phyloP scores from a whole-genome alignment of 2,888 invertebrate genomes.

The Tipula lateralis region DNA sequence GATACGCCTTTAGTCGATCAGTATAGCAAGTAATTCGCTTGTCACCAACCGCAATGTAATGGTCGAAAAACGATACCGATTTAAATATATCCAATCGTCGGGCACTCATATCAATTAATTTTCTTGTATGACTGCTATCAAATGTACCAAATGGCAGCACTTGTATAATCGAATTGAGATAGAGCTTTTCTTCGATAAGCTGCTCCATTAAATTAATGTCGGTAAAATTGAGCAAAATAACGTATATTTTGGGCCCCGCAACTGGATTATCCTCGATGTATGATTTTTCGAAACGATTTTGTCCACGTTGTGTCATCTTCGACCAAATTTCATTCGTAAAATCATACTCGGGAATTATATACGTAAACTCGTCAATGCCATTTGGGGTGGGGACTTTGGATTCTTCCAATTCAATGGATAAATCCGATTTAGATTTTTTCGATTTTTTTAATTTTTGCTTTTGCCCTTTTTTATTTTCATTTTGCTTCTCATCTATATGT shows the following conservation, averaged over 20 bases:
- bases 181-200: neutral
- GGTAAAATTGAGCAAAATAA: neutral
- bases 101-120: neutral
- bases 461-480: neutral
- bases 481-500: neutral
- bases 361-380: neutral
- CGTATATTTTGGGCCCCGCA: neutral
- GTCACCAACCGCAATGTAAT: neutral
- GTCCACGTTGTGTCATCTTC: neutral
- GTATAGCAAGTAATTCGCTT: neutral
- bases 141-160: neutral
- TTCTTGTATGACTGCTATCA: neutral
- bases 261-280: neutral
- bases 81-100: neutral
- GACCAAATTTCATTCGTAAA: neutral
- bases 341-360: neutral
- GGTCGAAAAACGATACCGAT: neutral
- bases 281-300: neutral
- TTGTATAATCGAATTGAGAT: neutral
- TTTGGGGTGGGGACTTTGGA: neutral
- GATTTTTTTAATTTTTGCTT: neutral
- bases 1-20: neutral
- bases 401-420: neutral
- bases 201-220: neutral
- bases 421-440: neutral